These are phyloP conservation scores for Styela plicata DNA, from an alignment of 23 tunicate species.

Conservation along the genomic window DNA sequence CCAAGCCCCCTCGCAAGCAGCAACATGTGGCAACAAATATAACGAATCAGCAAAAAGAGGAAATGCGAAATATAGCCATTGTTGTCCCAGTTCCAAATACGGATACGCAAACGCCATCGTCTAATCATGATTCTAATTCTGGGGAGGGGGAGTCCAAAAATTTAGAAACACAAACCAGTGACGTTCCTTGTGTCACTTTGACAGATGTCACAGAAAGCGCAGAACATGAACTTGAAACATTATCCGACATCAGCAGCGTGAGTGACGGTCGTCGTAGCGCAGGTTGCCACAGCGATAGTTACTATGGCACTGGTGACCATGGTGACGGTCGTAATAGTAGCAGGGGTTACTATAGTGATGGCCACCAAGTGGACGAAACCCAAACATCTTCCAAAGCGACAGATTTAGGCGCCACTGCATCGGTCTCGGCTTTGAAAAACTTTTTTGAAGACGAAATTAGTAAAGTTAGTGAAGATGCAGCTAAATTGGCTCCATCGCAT, in stretches of 20 bases:
- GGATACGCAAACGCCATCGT: not conserved
- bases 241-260: not conserved
- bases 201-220: not conserved
- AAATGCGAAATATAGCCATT: not conserved
- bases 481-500: not conserved
- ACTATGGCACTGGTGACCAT: not conserved
- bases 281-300: not conserved
- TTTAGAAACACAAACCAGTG: not conserved
- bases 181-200: not conserved
- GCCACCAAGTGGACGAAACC: not conserved
- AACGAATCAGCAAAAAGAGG: not conserved
- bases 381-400: not conserved
- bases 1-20: not conserved
- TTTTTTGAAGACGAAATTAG: conserved; percentile 23
- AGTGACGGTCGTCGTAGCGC: not conserved
- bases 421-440: conserved; percentile 10
- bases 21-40: not conserved
- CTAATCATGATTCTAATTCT: not conserved
- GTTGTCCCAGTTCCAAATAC: not conserved
- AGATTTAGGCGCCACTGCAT: not conserved
- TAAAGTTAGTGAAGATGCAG: not conserved
- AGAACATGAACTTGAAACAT: not conserved
- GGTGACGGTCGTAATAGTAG: not conserved
- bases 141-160: not conserved
- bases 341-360: conserved; percentile 7